Percentiles rank a stretch among this genome's conserved stretches.
Conservation (phyloP, 1,140 invertebrate genomes). For the Eueides isabella region DNA sequence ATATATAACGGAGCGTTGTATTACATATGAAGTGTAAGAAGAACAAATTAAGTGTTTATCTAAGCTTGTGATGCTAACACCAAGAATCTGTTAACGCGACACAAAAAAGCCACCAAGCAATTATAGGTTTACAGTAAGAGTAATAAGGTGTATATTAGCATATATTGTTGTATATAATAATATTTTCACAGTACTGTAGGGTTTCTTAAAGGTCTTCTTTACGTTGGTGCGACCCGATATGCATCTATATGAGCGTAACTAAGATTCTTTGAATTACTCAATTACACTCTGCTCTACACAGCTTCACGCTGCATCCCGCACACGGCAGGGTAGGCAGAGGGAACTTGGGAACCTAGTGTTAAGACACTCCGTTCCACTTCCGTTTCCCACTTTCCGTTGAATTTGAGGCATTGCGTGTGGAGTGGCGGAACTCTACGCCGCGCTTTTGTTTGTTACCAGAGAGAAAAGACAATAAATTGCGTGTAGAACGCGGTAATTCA, state of each 20-base stretch:
- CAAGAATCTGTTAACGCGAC: neutral
- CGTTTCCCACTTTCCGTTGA: too few relatives aligned
- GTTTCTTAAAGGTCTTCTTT: constrained; percentile 18
- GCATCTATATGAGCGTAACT: constrained; percentile 1
- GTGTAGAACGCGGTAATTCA: too few relatives aligned
- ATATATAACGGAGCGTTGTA: neutral
- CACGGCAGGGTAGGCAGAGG: too few relatives aligned
- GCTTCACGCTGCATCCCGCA: too few relatives aligned
- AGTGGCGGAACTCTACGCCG: too few relatives aligned
- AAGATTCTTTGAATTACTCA: neutral
- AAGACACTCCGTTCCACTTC: too few relatives aligned
- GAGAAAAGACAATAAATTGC: too few relatives aligned
- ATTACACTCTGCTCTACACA: neutral
- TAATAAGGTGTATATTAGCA: constrained; percentile 4
- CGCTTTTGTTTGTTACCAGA: too few relatives aligned
- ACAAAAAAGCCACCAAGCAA: neutral
- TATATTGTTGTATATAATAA: neutral
- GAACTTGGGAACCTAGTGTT: too few relatives aligned
- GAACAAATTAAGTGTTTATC: neutral
- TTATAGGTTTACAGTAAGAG: neutral
- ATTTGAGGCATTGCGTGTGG: too few relatives aligned
- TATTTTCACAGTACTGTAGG: neutral
- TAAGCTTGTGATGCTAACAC: neutral
- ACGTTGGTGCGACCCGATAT: constrained; percentile 18
- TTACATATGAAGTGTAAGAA: neutral